phyloP scores from a whole-genome alignment of 2,888 invertebrate genomes.

The Cryptocephalus moraei region DNA sequence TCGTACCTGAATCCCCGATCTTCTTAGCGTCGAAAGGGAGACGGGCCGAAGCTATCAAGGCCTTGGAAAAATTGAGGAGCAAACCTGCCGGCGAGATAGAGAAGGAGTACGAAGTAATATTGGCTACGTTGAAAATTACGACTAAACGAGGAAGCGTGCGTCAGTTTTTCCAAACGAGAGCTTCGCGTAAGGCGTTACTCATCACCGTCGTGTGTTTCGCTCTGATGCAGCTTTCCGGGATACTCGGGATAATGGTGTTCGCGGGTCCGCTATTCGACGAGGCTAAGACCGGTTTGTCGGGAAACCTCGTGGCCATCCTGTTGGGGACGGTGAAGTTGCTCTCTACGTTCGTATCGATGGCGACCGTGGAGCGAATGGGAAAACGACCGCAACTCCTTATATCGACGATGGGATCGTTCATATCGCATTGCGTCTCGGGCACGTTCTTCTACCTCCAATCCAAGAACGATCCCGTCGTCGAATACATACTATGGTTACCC shows the following conservation, averaged over 20 bases:
- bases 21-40: constrained; percentile 36
- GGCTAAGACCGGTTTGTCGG: constrained; percentile 9
- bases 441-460: neutral
- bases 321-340: neutral
- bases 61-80: constrained; percentile 35
- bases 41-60: constrained; percentile 47
- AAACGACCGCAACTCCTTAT: neutral
- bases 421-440: neutral
- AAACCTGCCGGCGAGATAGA: constrained; percentile 32
- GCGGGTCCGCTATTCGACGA: constrained; percentile 57
- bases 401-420: neutral
- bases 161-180: neutral
- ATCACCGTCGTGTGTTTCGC: constrained; percentile 29
- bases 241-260: constrained; percentile 69
- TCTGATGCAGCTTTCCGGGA: constrained; percentile 43
- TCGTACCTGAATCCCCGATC: constrained; percentile 21
- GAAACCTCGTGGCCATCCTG: neutral
- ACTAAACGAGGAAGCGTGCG: neutral
- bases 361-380: neutral
- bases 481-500: constrained; percentile 54
- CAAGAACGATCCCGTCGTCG: neutral
- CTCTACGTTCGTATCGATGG: neutral
- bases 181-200: constrained; percentile 28
- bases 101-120: neutral
- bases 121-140: neutral